Percentiles rank a stretch among this genome's conserved stretches.
Conservation (phyloP, 2,888 invertebrate genomes). For the Biston stratarius region DNA sequence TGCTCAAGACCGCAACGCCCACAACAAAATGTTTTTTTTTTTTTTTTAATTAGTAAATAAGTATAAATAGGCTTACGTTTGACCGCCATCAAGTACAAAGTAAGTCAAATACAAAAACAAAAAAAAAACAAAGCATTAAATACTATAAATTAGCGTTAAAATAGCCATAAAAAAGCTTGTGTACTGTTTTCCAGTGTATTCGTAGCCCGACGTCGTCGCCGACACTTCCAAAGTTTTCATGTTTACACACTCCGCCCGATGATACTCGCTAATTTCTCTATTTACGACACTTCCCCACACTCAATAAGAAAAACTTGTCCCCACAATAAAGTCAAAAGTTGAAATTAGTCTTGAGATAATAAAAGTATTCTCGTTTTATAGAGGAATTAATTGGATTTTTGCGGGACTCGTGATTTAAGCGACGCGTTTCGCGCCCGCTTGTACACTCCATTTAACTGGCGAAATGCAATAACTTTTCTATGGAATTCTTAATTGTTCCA, state of each 20-base stretch:
- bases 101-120: too few relatives aligned
- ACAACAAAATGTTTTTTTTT: too few relatives aligned
- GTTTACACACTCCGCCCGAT: constrained; percentile 71
- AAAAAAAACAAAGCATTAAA: too few relatives aligned
- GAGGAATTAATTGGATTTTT: constrained; percentile 55
- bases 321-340: constrained; percentile 55
- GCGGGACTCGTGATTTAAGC: constrained; percentile 50
- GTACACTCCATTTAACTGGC: constrained; percentile 49
- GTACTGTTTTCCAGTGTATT: constrained; percentile 21
- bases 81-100: too few relatives aligned
- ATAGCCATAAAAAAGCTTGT: not conserved
- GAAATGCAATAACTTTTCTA: constrained; percentile 43
- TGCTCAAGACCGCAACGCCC: too few relatives aligned
- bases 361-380: constrained; percentile 46
- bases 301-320: constrained; percentile 67
- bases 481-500: constrained; percentile 29
- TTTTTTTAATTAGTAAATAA: too few relatives aligned
- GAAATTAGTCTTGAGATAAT: constrained; percentile 57
- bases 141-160: too few relatives aligned
- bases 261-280: constrained; percentile 79
- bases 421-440: constrained; percentile 49
- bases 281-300: constrained; percentile 76
- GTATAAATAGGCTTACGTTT: too few relatives aligned
- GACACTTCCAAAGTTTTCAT: constrained; percentile 73
- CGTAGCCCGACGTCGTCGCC: constrained; percentile 46